Base-by-base conservation (phyloP, 2,888 invertebrate genomes). In the Thymelicus lineola region DNA sequence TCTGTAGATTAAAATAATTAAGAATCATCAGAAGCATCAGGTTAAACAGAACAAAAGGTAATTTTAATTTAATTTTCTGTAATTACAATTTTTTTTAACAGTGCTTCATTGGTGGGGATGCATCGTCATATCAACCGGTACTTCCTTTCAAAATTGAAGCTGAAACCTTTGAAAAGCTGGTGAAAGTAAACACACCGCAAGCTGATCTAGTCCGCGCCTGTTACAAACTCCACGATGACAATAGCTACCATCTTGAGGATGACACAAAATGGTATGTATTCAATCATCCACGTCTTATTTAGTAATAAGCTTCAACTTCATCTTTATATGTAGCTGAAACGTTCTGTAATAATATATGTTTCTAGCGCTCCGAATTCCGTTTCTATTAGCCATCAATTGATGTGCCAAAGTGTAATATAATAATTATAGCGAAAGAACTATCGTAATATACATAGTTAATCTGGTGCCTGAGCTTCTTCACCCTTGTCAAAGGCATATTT, bases 81-180 rank as follows among this genome's bases (percentile, higher is more conserved):
- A 15, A 50, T 17, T 9, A 0, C 0, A 15, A 9, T 17, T 53
- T 36, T 38, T 48, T 48, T 42, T 62, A 17, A 50, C 17, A 93
- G 93, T 93, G 93, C 70, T 80, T 93, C 59, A 81, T 93, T 68
- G 93, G 93, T 0, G 93, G 93, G 1, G 91, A 93, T 15, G 81
- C 90, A 0, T 82, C 90, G 2, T 82, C 83, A 0, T 93, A 93
- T 80, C 88, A 88, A 65, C 93, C 93, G 48, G 89, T 91, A 4
- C 78, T 93, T 15, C 93, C 93, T 0, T 88, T 82, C 79, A 83
- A 84, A 71, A 90, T 93, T 42, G 83, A 86, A 3, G 81, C 81
- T 42, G 80, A 85, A 0, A 82, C 71, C 1, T 92, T 93, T 65
- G 86, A 88, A 42, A 80, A 82, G 46, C 79, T 93, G 42, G 80